These are phyloP conservation scores for Hyla sarda DNA, from an alignment of 2,113 vertebrate species.

Conservation along the genomic window DNA sequence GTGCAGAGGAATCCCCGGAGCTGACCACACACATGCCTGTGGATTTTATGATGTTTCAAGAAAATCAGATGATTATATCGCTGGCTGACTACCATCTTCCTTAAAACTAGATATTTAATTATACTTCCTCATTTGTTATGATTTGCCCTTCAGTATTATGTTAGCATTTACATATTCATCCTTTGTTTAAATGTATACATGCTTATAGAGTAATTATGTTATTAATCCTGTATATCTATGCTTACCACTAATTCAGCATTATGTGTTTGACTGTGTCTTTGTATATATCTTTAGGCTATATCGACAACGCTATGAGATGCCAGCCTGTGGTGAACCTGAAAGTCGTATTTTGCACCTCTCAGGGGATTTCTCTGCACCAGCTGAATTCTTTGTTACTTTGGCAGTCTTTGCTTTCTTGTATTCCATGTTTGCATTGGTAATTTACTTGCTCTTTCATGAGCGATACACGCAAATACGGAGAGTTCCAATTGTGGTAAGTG, in stretches of 20 bases:
- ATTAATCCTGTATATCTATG: not conserved
- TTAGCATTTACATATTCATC: not conserved
- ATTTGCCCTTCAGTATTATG: not conserved
- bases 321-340: constrained; percentile 66
- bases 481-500: constrained; percentile 82
- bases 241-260: not conserved
- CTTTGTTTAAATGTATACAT: not conserved
- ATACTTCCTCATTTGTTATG: too few relatives aligned
- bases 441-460: constrained; percentile 90
- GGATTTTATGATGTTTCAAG: too few relatives aligned
- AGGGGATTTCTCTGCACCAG: constrained; percentile 86
- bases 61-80: too few relatives aligned
- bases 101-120: not conserved
- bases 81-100: too few relatives aligned
- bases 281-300: constrained; percentile 75
- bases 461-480: constrained; percentile 81
- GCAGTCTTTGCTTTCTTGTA: constrained; percentile 94
- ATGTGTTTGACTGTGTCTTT: not conserved
- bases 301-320: constrained; percentile 74
- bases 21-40: too few relatives aligned
- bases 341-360: constrained; percentile 70
- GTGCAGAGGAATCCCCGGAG: constrained; percentile 84
- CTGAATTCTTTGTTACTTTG: constrained; percentile 89
- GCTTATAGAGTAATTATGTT: not conserved
- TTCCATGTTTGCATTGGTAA: constrained; percentile 79